phyloP scores from a whole-genome alignment of 1,140 invertebrate species.

The Carcinoscorpius rotundicauda region DNA sequence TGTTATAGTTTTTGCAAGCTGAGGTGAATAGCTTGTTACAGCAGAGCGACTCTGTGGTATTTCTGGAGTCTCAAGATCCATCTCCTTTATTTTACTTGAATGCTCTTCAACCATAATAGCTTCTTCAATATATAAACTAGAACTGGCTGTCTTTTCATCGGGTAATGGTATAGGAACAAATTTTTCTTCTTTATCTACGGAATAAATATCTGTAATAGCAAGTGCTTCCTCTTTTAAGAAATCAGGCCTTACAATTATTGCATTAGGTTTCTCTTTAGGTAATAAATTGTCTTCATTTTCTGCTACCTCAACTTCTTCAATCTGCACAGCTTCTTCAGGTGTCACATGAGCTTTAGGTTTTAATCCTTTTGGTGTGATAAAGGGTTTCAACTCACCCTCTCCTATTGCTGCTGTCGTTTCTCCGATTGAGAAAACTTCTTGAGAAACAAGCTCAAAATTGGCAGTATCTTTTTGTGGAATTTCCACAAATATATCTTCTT shows the following conservation, averaged over 20 bases:
- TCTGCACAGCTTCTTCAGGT: too few relatives aligned
- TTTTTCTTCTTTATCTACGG: slow-evolving; percentile 45
- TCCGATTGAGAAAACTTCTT: too few relatives aligned
- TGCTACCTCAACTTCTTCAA: too few relatives aligned
- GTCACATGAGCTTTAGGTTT: too few relatives aligned
- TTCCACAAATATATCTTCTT: too few relatives aligned
- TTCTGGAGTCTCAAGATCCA: background rate
- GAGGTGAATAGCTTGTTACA: background rate
- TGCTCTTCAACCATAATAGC: slow-evolving; percentile 12
- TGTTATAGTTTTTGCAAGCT: slow-evolving; percentile 13
- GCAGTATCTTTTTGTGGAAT: too few relatives aligned
- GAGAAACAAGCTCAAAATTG: too few relatives aligned
- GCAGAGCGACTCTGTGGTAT: slow-evolving; percentile 9
- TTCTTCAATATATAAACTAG: slow-evolving; percentile 37
- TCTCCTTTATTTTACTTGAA: slow-evolving; percentile 9
- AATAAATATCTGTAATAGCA: slow-evolving; percentile 44
- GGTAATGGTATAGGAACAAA: slow-evolving; percentile 20
- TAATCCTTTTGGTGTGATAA: too few relatives aligned
- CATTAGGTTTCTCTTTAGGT: background rate
- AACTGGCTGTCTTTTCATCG: slow-evolving; percentile 38
- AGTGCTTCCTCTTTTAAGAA: slow-evolving; percentile 35
- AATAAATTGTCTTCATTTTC: too few relatives aligned
- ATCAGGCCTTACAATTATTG: background rate
- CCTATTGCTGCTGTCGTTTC: too few relatives aligned
- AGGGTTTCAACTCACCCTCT: too few relatives aligned